A percentile compares a stretch with the other conserved stretches of the same genome.
phyloP scores from a whole-genome alignment of 1,140 invertebrate species.

The Monomorium pharaonis region DNA sequence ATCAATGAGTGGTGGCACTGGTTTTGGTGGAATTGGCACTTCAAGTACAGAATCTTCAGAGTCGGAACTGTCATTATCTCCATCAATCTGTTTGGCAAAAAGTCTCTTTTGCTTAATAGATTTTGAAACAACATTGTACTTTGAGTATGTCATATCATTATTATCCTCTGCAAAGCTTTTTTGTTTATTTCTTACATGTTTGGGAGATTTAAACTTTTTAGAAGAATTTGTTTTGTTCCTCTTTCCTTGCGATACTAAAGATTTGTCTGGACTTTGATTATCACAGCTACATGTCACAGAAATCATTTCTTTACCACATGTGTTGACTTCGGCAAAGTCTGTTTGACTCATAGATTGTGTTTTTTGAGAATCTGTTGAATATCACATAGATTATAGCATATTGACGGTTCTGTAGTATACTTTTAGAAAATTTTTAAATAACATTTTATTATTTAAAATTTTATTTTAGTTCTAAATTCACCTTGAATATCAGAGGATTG shows the following conservation, averaged over 20 bases:
- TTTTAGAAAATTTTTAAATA: no score
- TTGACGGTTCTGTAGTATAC: neutral
- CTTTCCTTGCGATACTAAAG: neutral
- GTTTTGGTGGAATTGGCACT: slow-evolving; percentile 81
- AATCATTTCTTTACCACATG: neutral
- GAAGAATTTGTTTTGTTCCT: neutral
- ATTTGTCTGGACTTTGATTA: neutral
- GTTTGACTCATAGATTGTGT: neutral
- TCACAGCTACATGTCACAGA: neutral
- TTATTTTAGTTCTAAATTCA: neutral
- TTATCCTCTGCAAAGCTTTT: neutral
- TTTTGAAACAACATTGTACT: slow-evolving; percentile 31
- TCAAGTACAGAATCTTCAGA: slow-evolving; percentile 81
- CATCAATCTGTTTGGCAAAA: neutral
- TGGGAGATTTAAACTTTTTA: neutral
- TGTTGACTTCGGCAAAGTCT: neutral
- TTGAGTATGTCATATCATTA: neutral
- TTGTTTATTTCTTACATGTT: neutral
- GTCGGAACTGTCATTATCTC: slow-evolving; percentile 64
- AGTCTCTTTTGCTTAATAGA: neutral
- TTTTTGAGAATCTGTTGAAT: neutral
- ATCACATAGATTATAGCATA: neutral
- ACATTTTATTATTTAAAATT: neutral
- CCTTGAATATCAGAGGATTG: neutral
- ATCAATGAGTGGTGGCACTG: slow-evolving; percentile 76